Evolutionary conservation across 1,140 invertebrate species (phyloP).

Genomic region (Ceratina australensis): DNA sequence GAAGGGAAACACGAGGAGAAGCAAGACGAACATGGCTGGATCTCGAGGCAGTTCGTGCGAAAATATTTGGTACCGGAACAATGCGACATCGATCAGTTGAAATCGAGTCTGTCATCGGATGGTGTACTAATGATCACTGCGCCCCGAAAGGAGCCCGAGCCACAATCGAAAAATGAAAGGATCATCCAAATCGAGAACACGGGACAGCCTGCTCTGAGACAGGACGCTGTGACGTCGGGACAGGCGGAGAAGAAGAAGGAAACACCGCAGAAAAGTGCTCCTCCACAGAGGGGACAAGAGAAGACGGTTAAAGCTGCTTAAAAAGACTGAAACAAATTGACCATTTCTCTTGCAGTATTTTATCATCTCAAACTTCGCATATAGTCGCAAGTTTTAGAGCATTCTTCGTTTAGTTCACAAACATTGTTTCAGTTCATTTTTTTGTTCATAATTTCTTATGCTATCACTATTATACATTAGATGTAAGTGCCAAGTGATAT

Average conservation of each 20-base stretch:
- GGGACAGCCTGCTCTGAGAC: conserved; percentile 14
- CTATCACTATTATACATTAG: too few species aligned
- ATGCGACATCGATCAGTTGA: conserved; percentile 82
- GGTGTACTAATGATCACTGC: conserved; percentile 85
- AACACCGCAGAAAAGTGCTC: neutral
- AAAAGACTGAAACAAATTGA: neutral
- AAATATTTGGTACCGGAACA: conserved; percentile 83
- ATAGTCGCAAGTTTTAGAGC: neutral
- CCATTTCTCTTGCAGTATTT: neutral
- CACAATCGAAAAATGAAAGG: conserved; percentile 50
- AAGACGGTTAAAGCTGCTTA: conserved; percentile 36
- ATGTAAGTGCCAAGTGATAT: too few species aligned
- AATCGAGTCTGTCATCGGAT: conserved; percentile 86
- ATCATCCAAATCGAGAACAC: conserved; percentile 26
- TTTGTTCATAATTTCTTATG: too few species aligned
- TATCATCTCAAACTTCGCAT: neutral
- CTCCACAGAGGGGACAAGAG: conserved; percentile 25
- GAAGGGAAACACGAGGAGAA: conserved; percentile 92
- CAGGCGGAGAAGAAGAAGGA: neutral
- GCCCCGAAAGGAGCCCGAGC: conserved; percentile 69
- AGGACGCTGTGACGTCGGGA: neutral
- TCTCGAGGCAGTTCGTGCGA: conserved; percentile 88
- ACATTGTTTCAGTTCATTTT: too few species aligned
- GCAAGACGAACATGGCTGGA: conserved; percentile 88
- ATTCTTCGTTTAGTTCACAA: too few species aligned